Evolutionary conservation across 2,888 invertebrate genomes (phyloP), one percentile per base, ranked within the genome.

Genomic region (Chesias legatella): DNA sequence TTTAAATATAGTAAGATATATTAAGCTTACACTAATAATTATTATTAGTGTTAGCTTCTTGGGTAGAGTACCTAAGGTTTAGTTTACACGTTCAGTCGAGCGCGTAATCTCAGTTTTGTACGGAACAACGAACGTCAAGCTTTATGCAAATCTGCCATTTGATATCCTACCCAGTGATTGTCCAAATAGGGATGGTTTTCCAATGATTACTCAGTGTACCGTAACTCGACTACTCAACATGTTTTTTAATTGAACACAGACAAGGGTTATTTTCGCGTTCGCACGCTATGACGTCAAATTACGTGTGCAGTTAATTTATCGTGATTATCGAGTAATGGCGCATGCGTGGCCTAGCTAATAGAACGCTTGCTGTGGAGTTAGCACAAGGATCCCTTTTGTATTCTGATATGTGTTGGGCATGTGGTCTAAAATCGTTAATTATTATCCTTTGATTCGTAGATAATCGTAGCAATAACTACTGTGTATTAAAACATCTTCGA

Each of bases 21-120:
- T n/a, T n/a, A n/a, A n/a, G n/a, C n/a, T n/a, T n/a, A n/a, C n/a
- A n/a, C n/a, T n/a, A n/a, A n/a, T n/a, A n/a, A n/a, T n/a, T n/a
- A n/a, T n/a, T n/a, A n/a, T n/a, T n/a, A n/a, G n/a, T n/a, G n/a
- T n/a, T n/a, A n/a, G n/a, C n/a, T n/a, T n/a, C n/a, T n/a, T n/a
- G n/a, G n/a, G n/a, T n/a, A n/a, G n/a, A n/a, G n/a, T 10, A 7
- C 24, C 26, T 48, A 28, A 35, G 40, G 34, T 39, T 57, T 51
- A 60, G 60, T 67, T 70, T 67, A 67, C 61, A 63, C 60, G 67
- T 53, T 53, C 59, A 59, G 48, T 62, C 43, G 61, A 63, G 62
- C 70, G 66, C 64, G 65, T 74, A 73, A 79, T 73, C 60, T 53
- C 36, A 49, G 48, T 53, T 55, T 64, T 67, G 63, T 63, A 60